Conservation (phyloP, 2,888 invertebrate genomes). For the Spodoptera picta region DNA sequence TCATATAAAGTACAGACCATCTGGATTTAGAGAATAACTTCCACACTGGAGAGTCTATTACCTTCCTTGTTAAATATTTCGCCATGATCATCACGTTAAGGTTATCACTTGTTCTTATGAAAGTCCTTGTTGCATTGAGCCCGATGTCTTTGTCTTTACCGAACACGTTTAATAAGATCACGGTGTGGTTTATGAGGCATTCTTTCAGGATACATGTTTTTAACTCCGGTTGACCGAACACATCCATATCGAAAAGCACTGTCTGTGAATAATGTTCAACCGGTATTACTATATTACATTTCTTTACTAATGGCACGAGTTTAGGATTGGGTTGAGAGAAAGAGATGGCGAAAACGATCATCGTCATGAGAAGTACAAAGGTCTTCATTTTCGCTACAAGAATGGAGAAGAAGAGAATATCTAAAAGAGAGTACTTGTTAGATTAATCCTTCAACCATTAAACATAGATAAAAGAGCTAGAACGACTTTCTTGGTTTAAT, state of each 20-base stretch:
- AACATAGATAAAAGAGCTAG: background rate
- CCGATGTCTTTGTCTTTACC: constrained; percentile 1
- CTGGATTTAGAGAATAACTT: constrained; percentile 43
- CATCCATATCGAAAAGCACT: constrained; percentile 19
- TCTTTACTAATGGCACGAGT: constrained; percentile 1
- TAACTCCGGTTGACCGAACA: constrained; percentile 2
- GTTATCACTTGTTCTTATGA: constrained; percentile 14
- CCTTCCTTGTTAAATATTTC: constrained; percentile 35
- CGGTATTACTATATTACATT: constrained; percentile 21
- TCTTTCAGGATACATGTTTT: constrained; percentile 31
- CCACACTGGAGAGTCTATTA: constrained; percentile 43
- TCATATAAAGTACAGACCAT: constrained; percentile 61
- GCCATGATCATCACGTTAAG: constrained; percentile 56
- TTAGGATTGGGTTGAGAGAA: background rate
- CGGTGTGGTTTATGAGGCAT: constrained; percentile 10
- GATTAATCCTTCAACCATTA: no score
- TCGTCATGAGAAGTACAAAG: background rate
- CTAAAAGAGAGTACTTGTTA: no score
- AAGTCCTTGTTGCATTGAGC: background rate
- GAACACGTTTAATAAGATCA: constrained; percentile 24
- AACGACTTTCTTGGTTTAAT: background rate
- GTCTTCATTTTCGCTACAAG: constrained; percentile 18
- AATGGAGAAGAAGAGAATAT: background rate
- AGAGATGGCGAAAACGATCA: constrained; percentile 6
- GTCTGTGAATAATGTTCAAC: constrained; percentile 24